A percentile compares a stretch with the other conserved stretches of the same genome.
Evolutionary conservation across 2,113 vertebrate species (phyloP).

Genomic region (Cervus canadensis): DNA sequence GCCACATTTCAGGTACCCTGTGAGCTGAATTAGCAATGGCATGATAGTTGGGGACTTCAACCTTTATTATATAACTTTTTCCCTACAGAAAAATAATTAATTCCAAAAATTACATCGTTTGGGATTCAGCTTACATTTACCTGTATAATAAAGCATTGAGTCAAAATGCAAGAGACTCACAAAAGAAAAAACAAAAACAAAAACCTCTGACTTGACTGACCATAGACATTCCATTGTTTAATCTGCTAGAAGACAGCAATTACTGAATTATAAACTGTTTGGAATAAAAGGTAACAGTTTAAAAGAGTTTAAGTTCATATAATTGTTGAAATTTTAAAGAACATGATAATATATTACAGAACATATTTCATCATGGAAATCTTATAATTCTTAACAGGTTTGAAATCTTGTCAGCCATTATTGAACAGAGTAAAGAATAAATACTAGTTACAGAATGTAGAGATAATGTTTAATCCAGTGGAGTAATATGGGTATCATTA

Average conservation of each 20-base stretch:
- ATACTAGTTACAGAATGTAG: neutral
- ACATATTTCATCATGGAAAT: constrained; percentile 25
- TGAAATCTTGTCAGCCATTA: neutral
- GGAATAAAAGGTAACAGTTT: neutral
- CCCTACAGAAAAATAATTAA: neutral
- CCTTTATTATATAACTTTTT: neutral
- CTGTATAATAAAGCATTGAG: neutral
- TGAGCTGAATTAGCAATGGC: neutral
- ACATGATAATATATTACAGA: neutral
- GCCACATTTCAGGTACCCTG: neutral
- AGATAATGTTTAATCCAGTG: constrained; percentile 25
- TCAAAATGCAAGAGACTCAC: constrained; percentile 30
- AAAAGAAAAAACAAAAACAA: neutral
- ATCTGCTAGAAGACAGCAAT: neutral
- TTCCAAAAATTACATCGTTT: constrained; percentile 13
- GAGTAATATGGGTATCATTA: neutral
- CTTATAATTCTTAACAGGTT: neutral
- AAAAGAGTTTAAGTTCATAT: neutral
- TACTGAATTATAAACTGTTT: constrained; percentile 26
- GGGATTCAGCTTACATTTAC: neutral
- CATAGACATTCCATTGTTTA: neutral
- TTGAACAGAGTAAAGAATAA: neutral
- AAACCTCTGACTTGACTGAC: neutral
- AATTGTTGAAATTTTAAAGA: constrained; percentile 33
- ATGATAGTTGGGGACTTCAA: neutral